These are phyloP conservation scores for Nineta flava DNA, from an alignment of 2,888 invertebrate species.

Conservation along the genomic window DNA sequence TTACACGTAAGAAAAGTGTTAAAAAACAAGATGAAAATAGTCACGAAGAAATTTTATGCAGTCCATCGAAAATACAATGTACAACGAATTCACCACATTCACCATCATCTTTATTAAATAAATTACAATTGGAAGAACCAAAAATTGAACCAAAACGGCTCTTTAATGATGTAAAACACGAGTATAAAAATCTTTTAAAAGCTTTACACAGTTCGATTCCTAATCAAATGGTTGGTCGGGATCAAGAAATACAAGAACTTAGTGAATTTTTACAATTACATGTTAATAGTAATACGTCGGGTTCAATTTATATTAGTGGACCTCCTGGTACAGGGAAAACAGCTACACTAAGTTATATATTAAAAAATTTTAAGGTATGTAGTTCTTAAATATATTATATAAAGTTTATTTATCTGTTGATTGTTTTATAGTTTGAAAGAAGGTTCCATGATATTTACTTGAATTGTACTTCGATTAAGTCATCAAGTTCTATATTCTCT, in stretches of 20 bases:
- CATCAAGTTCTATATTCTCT: constrained; percentile 64
- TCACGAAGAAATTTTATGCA: neutral
- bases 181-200: constrained; percentile 23
- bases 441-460: constrained; percentile 50
- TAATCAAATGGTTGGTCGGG: constrained; percentile 51
- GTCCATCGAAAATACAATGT: constrained; percentile 5
- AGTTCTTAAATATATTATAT: constrained; percentile 4
- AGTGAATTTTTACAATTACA: constrained; percentile 50
- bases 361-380: constrained; percentile 46
- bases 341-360: constrained; percentile 62
- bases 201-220: constrained; percentile 25
- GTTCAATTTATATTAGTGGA: constrained; percentile 86
- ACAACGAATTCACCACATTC: neutral
- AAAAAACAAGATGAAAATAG: neutral
- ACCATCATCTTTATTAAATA: neutral
- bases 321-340: constrained; percentile 97
- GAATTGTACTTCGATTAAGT: constrained; percentile 81
- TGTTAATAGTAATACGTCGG: constrained; percentile 46
- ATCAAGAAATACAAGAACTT: constrained; percentile 55
- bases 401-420: constrained; percentile 6
- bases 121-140: neutral
- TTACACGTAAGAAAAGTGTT: too few relatives aligned
- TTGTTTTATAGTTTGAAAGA: constrained; percentile 30
- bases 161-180: constrained; percentile 12
- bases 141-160: constrained; percentile 1